phyloP scores from a whole-genome alignment of 2,113 vertebrate genomes.

The Pandion haliaetus region DNA sequence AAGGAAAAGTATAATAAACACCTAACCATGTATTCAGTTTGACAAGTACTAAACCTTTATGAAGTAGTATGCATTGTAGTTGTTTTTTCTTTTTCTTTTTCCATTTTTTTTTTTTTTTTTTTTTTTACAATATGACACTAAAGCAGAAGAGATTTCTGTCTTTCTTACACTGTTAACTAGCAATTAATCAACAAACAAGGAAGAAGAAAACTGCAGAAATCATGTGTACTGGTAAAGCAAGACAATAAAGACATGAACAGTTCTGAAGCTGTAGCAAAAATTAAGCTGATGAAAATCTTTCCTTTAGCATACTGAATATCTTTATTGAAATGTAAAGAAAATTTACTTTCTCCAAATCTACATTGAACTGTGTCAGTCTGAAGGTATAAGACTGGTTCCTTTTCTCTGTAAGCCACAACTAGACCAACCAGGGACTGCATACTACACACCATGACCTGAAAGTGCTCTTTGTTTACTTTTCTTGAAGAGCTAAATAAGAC shows the following conservation, averaged over 20 bases:
- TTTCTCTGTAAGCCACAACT: not conserved
- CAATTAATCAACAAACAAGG: not conserved
- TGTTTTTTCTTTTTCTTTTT: not conserved
- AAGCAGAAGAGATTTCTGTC: not conserved
- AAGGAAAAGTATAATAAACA: not conserved
- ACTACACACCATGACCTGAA: accelerated
- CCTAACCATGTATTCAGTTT: not conserved
- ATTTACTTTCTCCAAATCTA: not conserved
- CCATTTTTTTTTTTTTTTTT: too few relatives aligned
- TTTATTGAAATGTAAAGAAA: not conserved
- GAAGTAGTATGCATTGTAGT: not conserved
- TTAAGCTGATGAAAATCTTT: not conserved
- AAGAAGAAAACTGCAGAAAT: not conserved
- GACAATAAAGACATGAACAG: not conserved
- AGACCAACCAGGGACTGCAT: not conserved
- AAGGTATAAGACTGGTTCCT: not conserved
- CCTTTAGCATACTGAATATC: not conserved
- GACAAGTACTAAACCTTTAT: not conserved
- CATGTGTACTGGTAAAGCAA: not conserved
- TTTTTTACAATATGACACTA: not conserved
- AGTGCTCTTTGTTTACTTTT: not conserved
- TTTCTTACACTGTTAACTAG: not conserved
- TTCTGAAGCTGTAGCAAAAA: not conserved
- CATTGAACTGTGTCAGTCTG: not conserved
- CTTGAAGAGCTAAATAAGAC: not conserved